Evolutionary conservation across 2,797 vertebrate genomes (phyloP).

Genomic region (Ctenopoma multispine): DNA sequence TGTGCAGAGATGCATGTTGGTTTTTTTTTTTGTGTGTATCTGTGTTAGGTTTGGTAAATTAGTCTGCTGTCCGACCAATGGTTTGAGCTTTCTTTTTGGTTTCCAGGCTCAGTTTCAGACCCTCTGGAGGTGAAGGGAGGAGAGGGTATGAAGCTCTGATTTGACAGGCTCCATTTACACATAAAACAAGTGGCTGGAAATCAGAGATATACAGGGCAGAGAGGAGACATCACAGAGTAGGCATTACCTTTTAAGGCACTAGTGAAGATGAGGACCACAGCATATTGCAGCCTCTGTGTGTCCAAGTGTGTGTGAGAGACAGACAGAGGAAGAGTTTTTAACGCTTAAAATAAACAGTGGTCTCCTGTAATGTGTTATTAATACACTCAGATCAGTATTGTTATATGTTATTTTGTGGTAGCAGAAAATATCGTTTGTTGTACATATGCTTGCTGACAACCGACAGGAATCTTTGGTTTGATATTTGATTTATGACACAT

Average conservation of each 20-base stretch:
- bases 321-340: background rate
- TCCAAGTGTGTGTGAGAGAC: background rate
- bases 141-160: slow-evolving; percentile 32
- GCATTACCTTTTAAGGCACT: slow-evolving; percentile 43
- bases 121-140: slow-evolving; percentile 8
- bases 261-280: slow-evolving; percentile 27
- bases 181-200: slow-evolving; percentile 48
- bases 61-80: slow-evolving; percentile 19
- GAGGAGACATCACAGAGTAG: slow-evolving; percentile 35
- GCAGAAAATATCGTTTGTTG: background rate
- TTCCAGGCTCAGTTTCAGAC: slow-evolving; percentile 33
- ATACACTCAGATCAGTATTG: background rate
- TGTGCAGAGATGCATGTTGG: background rate
- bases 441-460: background rate
- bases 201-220: slow-evolving; percentile 39
- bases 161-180: slow-evolving; percentile 53
- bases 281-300: background rate
- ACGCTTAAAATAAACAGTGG: background rate
- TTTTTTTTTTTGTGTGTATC: background rate
- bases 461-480: slow-evolving; percentile 5
- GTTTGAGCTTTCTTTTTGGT: slow-evolving; percentile 13
- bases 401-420: background rate
- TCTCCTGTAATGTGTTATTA: background rate
- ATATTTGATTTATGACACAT: slow-evolving; percentile 11
- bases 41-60: slow-evolving; percentile 8